Conservation (phyloP, 64 coral and sea anemone species). For the Porites australiensis region DNA sequence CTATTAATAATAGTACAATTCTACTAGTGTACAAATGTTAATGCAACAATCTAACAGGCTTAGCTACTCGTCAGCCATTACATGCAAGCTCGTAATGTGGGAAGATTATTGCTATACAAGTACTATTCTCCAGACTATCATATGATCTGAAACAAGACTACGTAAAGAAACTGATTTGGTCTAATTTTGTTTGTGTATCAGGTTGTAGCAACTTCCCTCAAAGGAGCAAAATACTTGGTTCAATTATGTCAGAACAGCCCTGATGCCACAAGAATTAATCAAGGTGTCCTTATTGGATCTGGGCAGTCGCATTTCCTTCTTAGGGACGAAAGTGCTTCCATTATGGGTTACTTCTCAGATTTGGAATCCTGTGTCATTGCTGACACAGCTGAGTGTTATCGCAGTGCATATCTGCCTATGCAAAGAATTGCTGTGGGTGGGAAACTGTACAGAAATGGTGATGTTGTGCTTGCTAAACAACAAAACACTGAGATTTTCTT, state of each 20-base stretch:
- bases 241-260: conserved; percentile 73
- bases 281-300: conserved; percentile 78
- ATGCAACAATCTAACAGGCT: no score
- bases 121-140: neutral
- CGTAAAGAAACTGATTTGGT: conserved; percentile 13
- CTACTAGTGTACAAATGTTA: no score
- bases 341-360: conserved; percentile 55
- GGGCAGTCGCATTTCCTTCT: conserved; percentile 56
- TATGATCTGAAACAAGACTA: neutral
- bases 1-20: neutral
- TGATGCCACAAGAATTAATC: conserved; percentile 67
- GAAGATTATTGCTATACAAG: neutral
- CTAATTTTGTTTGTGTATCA: conserved; percentile 23
- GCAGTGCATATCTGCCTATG: conserved; percentile 76
- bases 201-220: conserved; percentile 69
- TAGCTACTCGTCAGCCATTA: no score
- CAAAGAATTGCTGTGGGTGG: conserved; percentile 65
- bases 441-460: conserved; percentile 74
- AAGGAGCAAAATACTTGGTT: conserved; percentile 74
- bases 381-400: conserved; percentile 65
- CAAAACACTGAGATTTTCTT: conserved; percentile 64
- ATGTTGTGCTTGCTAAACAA: conserved; percentile 55
- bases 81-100: no score
- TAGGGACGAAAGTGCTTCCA: conserved; percentile 52
- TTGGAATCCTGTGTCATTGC: conserved; percentile 49